Percentiles rank a stretch among this genome's conserved stretches.
phyloP scores from a whole-genome alignment of 2,113 vertebrate genomes.

The Archilochus colubris region DNA sequence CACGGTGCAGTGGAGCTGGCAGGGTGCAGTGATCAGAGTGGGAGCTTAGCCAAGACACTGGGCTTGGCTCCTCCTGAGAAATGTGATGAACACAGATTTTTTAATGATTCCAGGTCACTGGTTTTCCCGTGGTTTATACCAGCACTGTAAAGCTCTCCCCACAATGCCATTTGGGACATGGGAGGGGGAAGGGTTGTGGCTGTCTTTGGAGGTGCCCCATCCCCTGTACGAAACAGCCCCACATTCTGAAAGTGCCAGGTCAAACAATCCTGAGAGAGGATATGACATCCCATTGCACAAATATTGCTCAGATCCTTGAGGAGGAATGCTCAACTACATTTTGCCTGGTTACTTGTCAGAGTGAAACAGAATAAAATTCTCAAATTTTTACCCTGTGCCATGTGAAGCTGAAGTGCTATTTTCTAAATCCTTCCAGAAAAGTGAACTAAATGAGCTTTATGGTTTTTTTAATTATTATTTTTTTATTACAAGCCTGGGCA shows the following conservation, averaged over 20 bases:
- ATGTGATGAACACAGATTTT: constrained; percentile 37
- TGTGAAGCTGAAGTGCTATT: not conserved
- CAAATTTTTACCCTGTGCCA: not conserved
- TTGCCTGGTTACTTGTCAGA: not conserved
- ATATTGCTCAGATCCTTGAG: not conserved
- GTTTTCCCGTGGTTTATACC: not conserved
- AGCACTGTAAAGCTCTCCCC: not conserved
- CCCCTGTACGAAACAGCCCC: accelerated
- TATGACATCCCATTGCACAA: not conserved
- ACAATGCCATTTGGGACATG: accelerated
- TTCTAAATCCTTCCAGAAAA: not conserved
- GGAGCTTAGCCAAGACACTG: constrained; percentile 58
- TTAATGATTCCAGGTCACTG: constrained; percentile 9
- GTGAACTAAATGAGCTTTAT: not conserved
- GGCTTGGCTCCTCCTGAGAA: constrained; percentile 38
- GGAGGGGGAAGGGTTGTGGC: not conserved
- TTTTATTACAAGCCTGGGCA: not conserved
- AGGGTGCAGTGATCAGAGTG: constrained; percentile 15
- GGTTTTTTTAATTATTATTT: not conserved
- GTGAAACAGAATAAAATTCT: not conserved
- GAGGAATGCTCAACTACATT: not conserved
- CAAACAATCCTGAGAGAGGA: not conserved
- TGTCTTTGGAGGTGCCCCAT: not conserved
- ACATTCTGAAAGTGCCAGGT: not conserved
- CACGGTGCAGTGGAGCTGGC: constrained; percentile 56